Evolutionary conservation across 2,113 vertebrate genomes (phyloP).

Genomic region (Tautogolabrus adspersus): DNA sequence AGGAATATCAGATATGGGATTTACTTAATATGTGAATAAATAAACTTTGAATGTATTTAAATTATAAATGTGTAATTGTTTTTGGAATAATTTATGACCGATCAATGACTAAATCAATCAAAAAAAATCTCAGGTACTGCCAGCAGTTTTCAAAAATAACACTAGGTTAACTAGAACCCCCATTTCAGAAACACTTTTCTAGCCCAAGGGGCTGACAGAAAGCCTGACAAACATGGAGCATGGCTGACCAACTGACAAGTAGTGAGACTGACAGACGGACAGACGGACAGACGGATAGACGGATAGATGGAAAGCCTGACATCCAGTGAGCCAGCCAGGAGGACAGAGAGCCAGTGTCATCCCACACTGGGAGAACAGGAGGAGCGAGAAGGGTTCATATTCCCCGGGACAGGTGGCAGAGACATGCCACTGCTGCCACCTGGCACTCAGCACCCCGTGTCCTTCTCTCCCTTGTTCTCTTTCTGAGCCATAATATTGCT

Average conservation of each 20-base stretch:
- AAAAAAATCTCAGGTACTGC: too few relatives aligned
- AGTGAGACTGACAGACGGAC: conserved; percentile 66
- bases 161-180: background rate
- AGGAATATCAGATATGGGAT: too few relatives aligned
- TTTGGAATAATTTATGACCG: too few relatives aligned
- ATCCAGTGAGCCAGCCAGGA: conserved; percentile 65
- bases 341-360: conserved; percentile 73
- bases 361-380: conserved; percentile 80
- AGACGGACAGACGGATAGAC: conserved; percentile 69
- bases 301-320: conserved; percentile 72
- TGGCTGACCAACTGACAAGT: conserved; percentile 43
- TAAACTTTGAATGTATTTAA: too few relatives aligned
- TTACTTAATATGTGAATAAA: too few relatives aligned
- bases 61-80: too few relatives aligned
- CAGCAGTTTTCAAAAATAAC: background rate
- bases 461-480: conserved; percentile 53
- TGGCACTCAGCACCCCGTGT: conserved; percentile 66
- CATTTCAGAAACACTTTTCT: background rate
- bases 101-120: too few relatives aligned
- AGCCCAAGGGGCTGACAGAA: conserved; percentile 47
- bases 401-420: conserved; percentile 80
- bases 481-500: conserved; percentile 68
- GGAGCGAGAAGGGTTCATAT: conserved; percentile 71
- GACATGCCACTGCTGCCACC: conserved; percentile 79
- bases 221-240: conserved; percentile 35